Percentiles rank a stretch among this genome's conserved stretches.
phyloP scores from a whole-genome alignment of 2,113 vertebrate species.

The Emydocephalus ijimae region DNA sequence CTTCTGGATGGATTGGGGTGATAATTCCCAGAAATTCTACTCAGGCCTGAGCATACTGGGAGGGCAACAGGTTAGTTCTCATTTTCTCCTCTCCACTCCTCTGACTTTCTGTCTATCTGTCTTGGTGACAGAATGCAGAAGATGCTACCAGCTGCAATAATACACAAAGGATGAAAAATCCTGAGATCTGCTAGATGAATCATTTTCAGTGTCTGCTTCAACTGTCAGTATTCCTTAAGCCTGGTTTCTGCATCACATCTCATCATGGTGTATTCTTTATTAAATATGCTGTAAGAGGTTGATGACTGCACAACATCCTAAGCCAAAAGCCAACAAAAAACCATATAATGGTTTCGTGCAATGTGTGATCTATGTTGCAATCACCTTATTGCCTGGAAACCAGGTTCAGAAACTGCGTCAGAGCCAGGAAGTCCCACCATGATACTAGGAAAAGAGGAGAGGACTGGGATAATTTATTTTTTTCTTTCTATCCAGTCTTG shows the following conservation, averaged over 20 bases:
- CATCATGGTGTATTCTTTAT: not conserved
- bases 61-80: not conserved
- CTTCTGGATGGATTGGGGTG: not conserved
- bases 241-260: not conserved
- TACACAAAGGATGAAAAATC: not conserved
- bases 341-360: not conserved
- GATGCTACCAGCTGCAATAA: not conserved
- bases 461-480: not conserved
- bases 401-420: not conserved
- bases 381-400: not conserved
- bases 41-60: not conserved
- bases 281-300: not conserved
- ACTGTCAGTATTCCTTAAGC: not conserved
- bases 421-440: not conserved
- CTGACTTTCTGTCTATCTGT: not conserved
- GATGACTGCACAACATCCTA: not conserved
- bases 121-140: not conserved
- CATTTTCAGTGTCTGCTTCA: not conserved
- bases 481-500: not conserved
- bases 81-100: not conserved
- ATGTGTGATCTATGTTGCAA: not conserved
- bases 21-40: not conserved
- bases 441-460: not conserved
- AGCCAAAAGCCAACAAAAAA: not conserved
- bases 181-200: not conserved